Percentiles rank a stretch among this genome's conserved stretches.
Evolutionary conservation across 1,140 invertebrate species (phyloP).

Genomic region (Zaprionus camerounensis): DNA sequence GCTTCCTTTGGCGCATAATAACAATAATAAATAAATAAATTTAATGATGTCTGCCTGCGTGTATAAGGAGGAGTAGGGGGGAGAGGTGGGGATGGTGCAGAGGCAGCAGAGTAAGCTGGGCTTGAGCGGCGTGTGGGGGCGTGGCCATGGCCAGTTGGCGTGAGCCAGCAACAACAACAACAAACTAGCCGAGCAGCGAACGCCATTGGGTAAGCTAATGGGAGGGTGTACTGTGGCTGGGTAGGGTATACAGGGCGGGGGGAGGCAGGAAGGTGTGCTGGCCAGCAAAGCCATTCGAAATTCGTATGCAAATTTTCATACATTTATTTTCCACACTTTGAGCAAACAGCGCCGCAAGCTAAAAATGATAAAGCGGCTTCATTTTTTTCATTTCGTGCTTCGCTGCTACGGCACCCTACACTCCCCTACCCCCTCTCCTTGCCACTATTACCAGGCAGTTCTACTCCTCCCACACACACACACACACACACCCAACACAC

Average conservation of each 20-base stretch:
- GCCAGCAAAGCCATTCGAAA: constrained; percentile 62
- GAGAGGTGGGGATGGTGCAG: constrained; percentile 22
- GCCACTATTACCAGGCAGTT: background rate
- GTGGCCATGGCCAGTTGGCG: constrained; percentile 37
- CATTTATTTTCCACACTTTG: constrained; percentile 81
- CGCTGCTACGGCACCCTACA: constrained; percentile 26
- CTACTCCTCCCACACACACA: constrained; percentile 13
- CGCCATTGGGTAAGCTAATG: constrained; percentile 40
- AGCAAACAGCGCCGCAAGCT: constrained; percentile 73
- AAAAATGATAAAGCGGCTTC: constrained; percentile 81
- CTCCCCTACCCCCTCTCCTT: background rate
- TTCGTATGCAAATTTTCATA: constrained; percentile 80
- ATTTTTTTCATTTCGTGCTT: constrained; percentile 62
- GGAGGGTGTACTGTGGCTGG: background rate
- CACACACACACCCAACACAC: constrained; percentile 13
- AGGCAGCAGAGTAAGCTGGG: background rate
- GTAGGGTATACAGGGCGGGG: background rate
- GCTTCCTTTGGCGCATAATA: constrained; percentile 30
- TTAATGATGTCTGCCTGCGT: constrained; percentile 53
- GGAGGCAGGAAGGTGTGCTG: constrained; percentile 13
- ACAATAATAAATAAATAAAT: constrained; percentile 50
- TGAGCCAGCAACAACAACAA: too few relatives aligned
- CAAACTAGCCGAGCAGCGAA: constrained; percentile 24
- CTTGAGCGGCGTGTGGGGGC: constrained; percentile 10
- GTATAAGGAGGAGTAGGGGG: background rate